These are phyloP conservation scores for Rhinogobio ventralis DNA, from an alignment of 2,797 vertebrate genomes.

Conservation along the genomic window DNA sequence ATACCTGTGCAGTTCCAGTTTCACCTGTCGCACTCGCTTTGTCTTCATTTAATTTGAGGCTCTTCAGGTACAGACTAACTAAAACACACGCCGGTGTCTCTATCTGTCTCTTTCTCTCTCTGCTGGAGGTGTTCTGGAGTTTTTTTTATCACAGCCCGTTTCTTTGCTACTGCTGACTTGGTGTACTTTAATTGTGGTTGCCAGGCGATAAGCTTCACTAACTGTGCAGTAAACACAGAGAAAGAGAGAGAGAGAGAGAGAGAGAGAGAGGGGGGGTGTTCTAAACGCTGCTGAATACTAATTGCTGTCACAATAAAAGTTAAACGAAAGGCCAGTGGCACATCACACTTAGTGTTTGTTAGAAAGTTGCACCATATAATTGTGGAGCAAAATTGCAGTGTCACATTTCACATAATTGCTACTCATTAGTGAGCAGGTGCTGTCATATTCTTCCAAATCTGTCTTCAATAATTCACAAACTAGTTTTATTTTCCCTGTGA, in stretches of 20 bases:
- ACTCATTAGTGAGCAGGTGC: neutral
- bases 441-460: neutral
- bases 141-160: slow-evolving; percentile 26
- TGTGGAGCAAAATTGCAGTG: neutral
- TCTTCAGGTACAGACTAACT: slow-evolving; percentile 64
- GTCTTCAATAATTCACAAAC: neutral
- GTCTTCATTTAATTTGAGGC: neutral
- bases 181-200: slow-evolving; percentile 86
- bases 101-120: slow-evolving; percentile 43
- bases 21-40: slow-evolving; percentile 18
- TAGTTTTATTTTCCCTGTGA: neutral
- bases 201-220: slow-evolving; percentile 84
- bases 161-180: slow-evolving; percentile 73
- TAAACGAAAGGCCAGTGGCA: slow-evolving; percentile 22
- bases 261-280: slow-evolving; percentile 56
- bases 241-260: slow-evolving; percentile 68
- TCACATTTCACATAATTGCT: neutral
- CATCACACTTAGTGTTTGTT: slow-evolving; percentile 2
- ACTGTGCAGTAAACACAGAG: slow-evolving; percentile 72
- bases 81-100: slow-evolving; percentile 46
- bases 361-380: neutral
- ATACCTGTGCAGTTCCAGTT: slow-evolving; percentile 71
- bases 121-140: slow-evolving; percentile 27
- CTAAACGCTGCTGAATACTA: slow-evolving; percentile 65
- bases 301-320: slow-evolving; percentile 67